These are phyloP conservation scores for Phytoseiulus persimilis DNA, from an alignment of 2,888 invertebrate genomes.

Conservation along the genomic window DNA sequence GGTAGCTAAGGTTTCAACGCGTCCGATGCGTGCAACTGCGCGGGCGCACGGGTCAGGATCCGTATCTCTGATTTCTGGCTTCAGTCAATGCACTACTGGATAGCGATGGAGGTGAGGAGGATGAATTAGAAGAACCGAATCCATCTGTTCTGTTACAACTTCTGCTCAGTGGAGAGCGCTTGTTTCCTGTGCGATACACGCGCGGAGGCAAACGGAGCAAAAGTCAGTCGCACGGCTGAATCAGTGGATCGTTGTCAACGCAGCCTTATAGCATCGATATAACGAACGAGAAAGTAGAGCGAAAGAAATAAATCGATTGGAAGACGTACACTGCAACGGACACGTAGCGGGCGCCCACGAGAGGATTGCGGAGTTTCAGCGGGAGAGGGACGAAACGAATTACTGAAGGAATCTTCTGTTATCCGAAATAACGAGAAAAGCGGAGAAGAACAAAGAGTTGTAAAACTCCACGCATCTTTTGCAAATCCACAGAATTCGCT, in stretches of 20 bases:
- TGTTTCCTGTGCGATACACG: no score
- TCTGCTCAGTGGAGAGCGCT: background rate
- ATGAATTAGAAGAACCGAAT: background rate
- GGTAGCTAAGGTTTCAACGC: background rate
- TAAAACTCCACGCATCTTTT: background rate
- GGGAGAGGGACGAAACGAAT: background rate
- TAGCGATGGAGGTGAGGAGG: background rate
- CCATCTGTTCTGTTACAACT: background rate
- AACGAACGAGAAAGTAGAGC: no score
- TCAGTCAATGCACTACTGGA: background rate
- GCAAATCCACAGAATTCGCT: background rate
- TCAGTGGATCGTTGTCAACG: no score
- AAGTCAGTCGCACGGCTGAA: no score
- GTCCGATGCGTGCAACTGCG: background rate
- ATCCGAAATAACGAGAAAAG: background rate
- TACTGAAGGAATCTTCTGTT: background rate
- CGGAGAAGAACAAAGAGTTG: background rate
- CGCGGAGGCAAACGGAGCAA: no score
- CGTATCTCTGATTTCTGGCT: background rate
- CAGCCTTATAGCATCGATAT: no score
- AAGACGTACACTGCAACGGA: background rate
- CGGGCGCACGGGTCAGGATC: background rate
- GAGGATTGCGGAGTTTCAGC: background rate
- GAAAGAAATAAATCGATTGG: background rate
- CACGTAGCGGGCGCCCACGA: background rate